A percentile compares a stretch with the other conserved stretches of the same genome.
phyloP scores from a whole-genome alignment of 2,888 invertebrate species.

The Sphaerophoria taeniata region DNA sequence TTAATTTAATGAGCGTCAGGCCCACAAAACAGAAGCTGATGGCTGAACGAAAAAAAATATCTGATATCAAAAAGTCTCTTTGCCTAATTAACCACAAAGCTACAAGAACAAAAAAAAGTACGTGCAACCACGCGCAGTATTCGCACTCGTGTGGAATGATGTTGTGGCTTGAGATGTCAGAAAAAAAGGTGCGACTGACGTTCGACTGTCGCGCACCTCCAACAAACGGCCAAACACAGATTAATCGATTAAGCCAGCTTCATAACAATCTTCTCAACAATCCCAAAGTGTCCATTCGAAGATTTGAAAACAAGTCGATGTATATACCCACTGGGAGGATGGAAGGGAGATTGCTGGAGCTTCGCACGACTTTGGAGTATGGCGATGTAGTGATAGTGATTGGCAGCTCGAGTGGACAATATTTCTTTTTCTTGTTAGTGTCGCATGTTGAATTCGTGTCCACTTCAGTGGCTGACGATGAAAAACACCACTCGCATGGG shows the following conservation, averaged over 20 bases:
- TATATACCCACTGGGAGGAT: not conserved
- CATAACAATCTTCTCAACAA: constrained; percentile 13
- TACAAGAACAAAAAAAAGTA: constrained; percentile 24
- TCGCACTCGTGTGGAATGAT: constrained; percentile 41
- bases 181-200: constrained; percentile 56
- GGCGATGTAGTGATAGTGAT: constrained; percentile 48
- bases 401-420: constrained; percentile 59
- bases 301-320: constrained; percentile 36
- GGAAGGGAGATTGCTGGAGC: too few species aligned
- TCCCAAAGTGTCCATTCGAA: constrained; percentile 43
- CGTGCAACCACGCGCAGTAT: constrained; percentile 71
- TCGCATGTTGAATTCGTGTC: constrained; percentile 56
- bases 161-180: not conserved
- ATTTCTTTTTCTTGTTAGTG: constrained; percentile 53
- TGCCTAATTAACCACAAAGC: constrained; percentile 64
- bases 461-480: constrained; percentile 17
- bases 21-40: constrained; percentile 8
- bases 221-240: constrained; percentile 22
- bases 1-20: constrained; percentile 68
- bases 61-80: constrained; percentile 15
- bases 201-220: constrained; percentile 51
- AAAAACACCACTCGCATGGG: constrained; percentile 62
- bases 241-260: constrained; percentile 69
- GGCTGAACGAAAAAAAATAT: not conserved
- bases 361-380: not conserved